phyloP scores from a whole-genome alignment of 2,888 invertebrate species.

The Cryptocheilus praepositus region DNA sequence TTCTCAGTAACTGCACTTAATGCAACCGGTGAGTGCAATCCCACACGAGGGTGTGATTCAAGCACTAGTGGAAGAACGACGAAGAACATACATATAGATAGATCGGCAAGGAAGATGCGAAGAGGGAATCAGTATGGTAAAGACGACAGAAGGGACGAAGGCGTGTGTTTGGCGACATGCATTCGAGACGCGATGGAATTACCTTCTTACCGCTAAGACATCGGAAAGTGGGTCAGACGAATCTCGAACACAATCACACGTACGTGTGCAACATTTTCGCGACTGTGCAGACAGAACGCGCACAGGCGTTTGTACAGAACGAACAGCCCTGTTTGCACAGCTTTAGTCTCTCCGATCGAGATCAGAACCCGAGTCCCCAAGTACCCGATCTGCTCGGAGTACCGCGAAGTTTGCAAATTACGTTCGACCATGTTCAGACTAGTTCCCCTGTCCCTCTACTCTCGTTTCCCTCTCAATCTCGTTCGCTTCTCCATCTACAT shows the following conservation, averaged over 20 bases:
- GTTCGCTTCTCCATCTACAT: constrained; percentile 13
- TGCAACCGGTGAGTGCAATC: no score
- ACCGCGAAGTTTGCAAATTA: constrained; percentile 44
- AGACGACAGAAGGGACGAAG: no score
- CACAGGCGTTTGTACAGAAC: constrained; percentile 3
- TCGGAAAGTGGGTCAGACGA: constrained; percentile 49
- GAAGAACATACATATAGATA: no score
- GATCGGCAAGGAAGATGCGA: no score
- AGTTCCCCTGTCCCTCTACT: constrained; percentile 11
- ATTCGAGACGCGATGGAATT: constrained; percentile 28
- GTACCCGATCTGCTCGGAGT: constrained; percentile 12
- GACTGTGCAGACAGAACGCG: background rate
- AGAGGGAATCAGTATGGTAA: no score
- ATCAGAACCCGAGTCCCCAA: constrained; percentile 31
- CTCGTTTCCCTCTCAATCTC: constrained; percentile 4
- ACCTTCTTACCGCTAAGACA: constrained; percentile 35
- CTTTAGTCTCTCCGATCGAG: constrained; percentile 30
- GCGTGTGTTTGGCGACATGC: background rate
- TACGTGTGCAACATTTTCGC: constrained; percentile 9
- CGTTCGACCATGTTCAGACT: constrained; percentile 35
- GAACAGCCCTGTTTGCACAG: background rate
- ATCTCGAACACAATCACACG: constrained; percentile 12
- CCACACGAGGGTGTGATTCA: no score
- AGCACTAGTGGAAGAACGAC: no score
- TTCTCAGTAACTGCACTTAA: no score